Percentiles rank a stretch among this genome's conserved stretches.
These are phyloP conservation scores for Gopherus flavomarginatus DNA, from an alignment of 2,113 vertebrate genomes.

Conservation along the genomic window DNA sequence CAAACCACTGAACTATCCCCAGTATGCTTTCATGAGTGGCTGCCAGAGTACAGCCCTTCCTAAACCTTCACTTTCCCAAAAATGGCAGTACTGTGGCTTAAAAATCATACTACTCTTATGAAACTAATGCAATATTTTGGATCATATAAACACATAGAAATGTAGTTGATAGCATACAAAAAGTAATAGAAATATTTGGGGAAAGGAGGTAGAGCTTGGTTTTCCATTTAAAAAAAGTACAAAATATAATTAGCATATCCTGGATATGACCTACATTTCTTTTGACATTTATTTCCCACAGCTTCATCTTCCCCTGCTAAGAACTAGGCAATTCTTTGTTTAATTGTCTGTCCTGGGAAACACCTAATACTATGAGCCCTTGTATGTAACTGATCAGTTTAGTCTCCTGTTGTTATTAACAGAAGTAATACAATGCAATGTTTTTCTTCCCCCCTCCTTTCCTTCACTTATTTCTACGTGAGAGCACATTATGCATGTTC, in stretches of 20 bases:
- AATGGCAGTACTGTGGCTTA: no score
- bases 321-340: background rate
- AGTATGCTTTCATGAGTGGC: background rate
- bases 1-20: no score
- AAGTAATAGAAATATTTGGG: background rate
- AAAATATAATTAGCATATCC: background rate
- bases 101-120: background rate
- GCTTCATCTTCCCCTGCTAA: background rate
- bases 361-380: background rate
- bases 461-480: background rate
- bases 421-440: background rate
- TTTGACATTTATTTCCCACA: background rate
- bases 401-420: background rate
- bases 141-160: background rate
- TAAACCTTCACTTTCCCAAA: background rate
- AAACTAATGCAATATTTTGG: background rate
- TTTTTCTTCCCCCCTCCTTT: background rate
- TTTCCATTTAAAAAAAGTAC: background rate
- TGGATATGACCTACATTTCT: background rate
- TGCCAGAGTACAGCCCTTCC: background rate
- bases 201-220: background rate
- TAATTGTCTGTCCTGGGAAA: background rate
- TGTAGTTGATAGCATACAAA: background rate
- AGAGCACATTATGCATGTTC: background rate
- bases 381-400: background rate